These are phyloP conservation scores for Himalopsyche tibetana DNA, from an alignment of 2,888 invertebrate species.

Conservation along the genomic window DNA sequence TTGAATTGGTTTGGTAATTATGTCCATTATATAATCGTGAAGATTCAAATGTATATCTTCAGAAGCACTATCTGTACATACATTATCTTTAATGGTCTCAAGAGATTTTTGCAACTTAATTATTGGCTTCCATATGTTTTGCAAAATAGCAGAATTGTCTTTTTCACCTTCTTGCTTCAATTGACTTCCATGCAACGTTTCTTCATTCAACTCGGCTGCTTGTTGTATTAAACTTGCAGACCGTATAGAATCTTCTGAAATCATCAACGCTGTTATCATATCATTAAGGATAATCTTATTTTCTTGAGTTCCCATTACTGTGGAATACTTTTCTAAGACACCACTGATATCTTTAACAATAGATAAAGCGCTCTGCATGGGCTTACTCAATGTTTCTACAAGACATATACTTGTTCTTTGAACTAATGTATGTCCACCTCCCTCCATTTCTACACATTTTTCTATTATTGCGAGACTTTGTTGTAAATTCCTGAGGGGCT, in stretches of 20 bases:
- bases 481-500: conserved; percentile 80
- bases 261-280: conserved; percentile 74
- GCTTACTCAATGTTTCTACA: conserved; percentile 78
- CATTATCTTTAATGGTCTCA: conserved; percentile 62
- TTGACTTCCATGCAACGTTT: conserved; percentile 27
- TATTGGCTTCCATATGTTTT: conserved; percentile 64
- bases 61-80: conserved; percentile 49
- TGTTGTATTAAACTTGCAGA: conserved; percentile 71
- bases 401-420: conserved; percentile 83
- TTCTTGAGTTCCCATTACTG: conserved; percentile 72
- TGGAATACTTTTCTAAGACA: conserved; percentile 72
- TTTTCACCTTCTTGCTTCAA: conserved; percentile 45
- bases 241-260: conserved; percentile 77
- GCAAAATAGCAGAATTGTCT: conserved; percentile 61
- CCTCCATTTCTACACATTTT: conserved; percentile 82
- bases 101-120: conserved; percentile 64
- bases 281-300: conserved; percentile 74
- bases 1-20: conserved; percentile 71
- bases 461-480: conserved; percentile 81
- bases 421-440: conserved; percentile 81
- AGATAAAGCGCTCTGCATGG: conserved; percentile 77
- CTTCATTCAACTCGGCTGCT: conserved; percentile 69
- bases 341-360: conserved; percentile 75
- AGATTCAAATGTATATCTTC: conserved; percentile 56
- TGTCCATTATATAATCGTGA: conserved; percentile 63